Evolutionary conservation across 2,888 invertebrate species (phyloP), one percentile per base, ranked within the genome.

Genomic region (Mythimna ferrago): DNA sequence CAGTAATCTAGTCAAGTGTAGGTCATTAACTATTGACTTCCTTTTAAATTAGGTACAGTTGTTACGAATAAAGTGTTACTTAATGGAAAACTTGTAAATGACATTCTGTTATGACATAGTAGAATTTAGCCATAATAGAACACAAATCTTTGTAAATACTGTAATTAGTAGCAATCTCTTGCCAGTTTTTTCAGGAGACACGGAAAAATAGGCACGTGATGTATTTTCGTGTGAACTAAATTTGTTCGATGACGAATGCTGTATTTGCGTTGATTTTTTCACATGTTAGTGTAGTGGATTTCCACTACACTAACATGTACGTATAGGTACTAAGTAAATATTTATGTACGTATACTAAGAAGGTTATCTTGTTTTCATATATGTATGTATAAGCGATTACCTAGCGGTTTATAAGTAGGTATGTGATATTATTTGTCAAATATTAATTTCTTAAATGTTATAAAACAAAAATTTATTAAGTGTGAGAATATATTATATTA

Each of bases 181-280:
- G 19, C 10, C 21, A 19, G 38, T n/a, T 61, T 51, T 10, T 32
- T 60, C 35, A 6, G 9, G 26, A 76, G 44, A 76, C 60, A 60
- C 26, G n/a, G n/a, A 38, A 69, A 77, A 68, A 26, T 26, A 26
- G 26, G 26, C 26, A 41, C 48, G 16, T 69, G 44, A 77, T 14
- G 38, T 56, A 56, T 69, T 69, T 66, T 53, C 44, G 35, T 77
- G 53, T 56, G 48, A 77, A 69, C 71, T 48, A 9, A 54, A 60
- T 74, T 53, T 26, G 38, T 74, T 53, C 26, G 38, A 60, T 60
- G 58, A 54, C 53, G 35, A 60, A 77, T 61, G 54, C 48, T 77
- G 16, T 67, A 26, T 44, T 38, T 61, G 1, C 9, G 51, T n/a
- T 76, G 19, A 19, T 6, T 61, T 74, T 61, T 10, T 61, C 32